Base-by-base conservation (phyloP, 53 echinoderm and acorn worm genomes). In the Holothuria leucospilota region DNA sequence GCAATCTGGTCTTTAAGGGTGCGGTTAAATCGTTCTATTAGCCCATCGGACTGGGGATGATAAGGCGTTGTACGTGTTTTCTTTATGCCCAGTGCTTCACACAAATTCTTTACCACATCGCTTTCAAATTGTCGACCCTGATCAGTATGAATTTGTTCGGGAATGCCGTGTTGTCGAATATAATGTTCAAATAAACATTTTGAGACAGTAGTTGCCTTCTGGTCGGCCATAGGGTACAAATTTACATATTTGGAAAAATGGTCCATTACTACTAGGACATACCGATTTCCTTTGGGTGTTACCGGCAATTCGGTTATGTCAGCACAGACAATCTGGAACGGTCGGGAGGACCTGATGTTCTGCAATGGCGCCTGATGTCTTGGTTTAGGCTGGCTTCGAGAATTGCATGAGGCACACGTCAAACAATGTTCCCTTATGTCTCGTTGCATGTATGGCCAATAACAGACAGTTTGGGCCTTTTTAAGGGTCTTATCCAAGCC, bases 71-170 rank as follows among this genome's bases (percentile, higher is more conserved):
- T 84, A 0, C 89, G 21, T 4, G 89, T 85, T 28, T 89, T 85
- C 0, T 4, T 52, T 2, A 85, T 77, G 1, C 84, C 89, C 38
- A 89, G 1, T 20, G 51, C 30, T 20, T 15, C 2, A 49, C 75
- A 89, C 11, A 85, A 29, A n/a, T 18, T 13, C 58, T 75, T 16
- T 13, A 77, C 30, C 1, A 89, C 20, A 0, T 84, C 42, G 3
- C 74, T 61, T 39, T 89, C 89, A 60, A 89, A 89, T 58, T 89
- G 89, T 11, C 85, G 77, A 0, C 85, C 89, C 28, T 89, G 89
- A 40, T 72, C 88, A 2, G 62, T 83, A 34, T 88, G 88, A 8
- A 88, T n/a, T 12, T 39, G 59, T 24, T 89, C 89, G 0, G 89
- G 89, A 75, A 89, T 65, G n/a, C 74, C 77, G 29, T 89, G 89